Evolutionary conservation across 2,113 vertebrate species (phyloP).

Genomic region (Ailurus styani): DNA sequence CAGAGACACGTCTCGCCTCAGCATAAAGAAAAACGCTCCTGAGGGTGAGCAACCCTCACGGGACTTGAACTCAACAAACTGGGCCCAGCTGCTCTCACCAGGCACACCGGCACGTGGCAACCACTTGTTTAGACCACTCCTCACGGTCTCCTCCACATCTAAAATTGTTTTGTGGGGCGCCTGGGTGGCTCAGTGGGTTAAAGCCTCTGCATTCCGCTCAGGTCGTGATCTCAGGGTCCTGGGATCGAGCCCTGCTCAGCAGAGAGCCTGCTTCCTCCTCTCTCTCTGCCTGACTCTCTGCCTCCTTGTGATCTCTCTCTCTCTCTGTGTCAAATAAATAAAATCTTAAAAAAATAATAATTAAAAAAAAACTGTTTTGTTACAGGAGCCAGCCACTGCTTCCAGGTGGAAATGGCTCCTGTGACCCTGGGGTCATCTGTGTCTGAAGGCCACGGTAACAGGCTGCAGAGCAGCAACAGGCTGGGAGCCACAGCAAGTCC

Average conservation of each 20-base stretch:
- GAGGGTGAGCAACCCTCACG: neutral
- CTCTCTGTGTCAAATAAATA: too few species aligned
- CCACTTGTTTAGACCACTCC: accelerated
- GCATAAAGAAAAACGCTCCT: neutral
- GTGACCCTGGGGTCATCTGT: neutral
- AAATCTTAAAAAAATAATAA: too few species aligned
- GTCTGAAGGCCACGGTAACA: neutral
- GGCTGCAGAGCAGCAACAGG: neutral
- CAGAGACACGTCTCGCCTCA: accelerated
- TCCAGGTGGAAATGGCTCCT: neutral
- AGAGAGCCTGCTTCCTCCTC: too few species aligned
- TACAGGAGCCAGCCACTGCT: neutral
- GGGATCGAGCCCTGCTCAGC: too few species aligned
- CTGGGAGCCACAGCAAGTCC: neutral
- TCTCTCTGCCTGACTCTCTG: too few species aligned
- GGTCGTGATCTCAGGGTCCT: too few species aligned
- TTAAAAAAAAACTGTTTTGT: too few species aligned
- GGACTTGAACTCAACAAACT: accelerated
- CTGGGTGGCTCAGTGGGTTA: too few species aligned
- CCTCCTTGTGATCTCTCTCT: too few species aligned
- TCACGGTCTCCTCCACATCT: neutral
- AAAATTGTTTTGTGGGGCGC: too few species aligned
- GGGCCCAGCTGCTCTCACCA: neutral
- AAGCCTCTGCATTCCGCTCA: too few species aligned
- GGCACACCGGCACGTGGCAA: accelerated